Evolutionary conservation across 2,113 vertebrate genomes (phyloP).

Genomic region (Orycteropus afer): DNA sequence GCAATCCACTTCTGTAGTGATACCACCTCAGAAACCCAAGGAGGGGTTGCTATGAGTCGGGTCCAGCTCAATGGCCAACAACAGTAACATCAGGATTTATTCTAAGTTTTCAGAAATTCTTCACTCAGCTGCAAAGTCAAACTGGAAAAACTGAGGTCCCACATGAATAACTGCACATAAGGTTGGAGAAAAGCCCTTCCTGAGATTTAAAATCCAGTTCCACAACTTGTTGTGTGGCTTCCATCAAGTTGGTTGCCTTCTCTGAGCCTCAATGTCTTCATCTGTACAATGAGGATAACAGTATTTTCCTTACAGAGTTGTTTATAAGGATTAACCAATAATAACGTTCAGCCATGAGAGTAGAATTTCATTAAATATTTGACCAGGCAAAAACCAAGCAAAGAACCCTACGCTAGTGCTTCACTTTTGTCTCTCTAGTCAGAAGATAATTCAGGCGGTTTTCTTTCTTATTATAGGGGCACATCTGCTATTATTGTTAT

Average conservation of each 20-base stretch:
- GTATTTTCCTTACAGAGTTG: neutral
- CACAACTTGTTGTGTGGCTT: neutral
- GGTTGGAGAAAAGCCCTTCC: neutral
- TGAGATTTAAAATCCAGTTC: neutral
- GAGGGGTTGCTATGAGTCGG: too few species aligned
- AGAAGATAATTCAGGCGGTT: neutral
- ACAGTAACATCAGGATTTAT: neutral
- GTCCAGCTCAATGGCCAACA: too few species aligned
- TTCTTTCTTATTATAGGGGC: neutral
- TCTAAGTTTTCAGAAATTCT: neutral
- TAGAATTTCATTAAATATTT: neutral
- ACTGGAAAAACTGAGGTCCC: neutral
- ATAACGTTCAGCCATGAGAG: neutral
- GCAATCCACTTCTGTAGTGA: too few species aligned
- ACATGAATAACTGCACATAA: rapidly evolving
- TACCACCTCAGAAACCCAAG: too few species aligned
- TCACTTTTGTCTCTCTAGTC: neutral
- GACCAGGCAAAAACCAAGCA: neutral
- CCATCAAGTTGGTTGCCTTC: rapidly evolving
- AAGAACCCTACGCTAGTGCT: neutral
- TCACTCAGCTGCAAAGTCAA: neutral
- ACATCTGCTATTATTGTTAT: rapidly evolving
- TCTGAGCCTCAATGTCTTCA: neutral
- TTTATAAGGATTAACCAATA: neutral
- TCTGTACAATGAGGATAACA: neutral